These are phyloP conservation scores for Ectropis grisescens DNA, from an alignment of 1,140 invertebrate genomes.

Conservation along the genomic window DNA sequence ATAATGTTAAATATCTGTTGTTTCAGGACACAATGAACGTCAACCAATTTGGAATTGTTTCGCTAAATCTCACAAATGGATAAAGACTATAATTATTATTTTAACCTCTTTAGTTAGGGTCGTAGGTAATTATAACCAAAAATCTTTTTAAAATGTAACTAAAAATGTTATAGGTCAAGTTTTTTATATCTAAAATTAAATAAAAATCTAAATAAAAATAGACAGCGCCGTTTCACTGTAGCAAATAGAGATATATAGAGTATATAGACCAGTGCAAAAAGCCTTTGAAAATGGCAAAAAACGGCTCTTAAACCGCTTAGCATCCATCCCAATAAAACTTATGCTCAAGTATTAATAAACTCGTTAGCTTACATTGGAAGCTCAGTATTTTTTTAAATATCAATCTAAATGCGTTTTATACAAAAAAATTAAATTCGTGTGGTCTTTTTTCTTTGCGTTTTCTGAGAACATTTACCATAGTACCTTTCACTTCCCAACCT, in stretches of 20 bases:
- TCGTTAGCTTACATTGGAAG: too few relatives aligned
- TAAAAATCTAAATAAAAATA: slow-evolving; percentile 62
- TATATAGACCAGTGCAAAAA: not conserved
- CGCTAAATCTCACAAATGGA: slow-evolving; percentile 37
- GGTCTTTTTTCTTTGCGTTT: too few relatives aligned
- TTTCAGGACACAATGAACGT: slow-evolving; percentile 14
- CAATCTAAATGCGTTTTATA: too few relatives aligned
- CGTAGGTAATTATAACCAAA: slow-evolving; percentile 10
- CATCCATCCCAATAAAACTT: too few relatives aligned
- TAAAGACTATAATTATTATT: slow-evolving; percentile 39
- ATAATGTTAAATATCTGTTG: slow-evolving; percentile 3
- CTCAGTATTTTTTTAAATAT: too few relatives aligned
- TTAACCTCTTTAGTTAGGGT: slow-evolving; percentile 19
- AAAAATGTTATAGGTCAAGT: slow-evolving; percentile 41
- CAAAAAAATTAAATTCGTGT: too few relatives aligned
- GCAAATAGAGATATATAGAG: slow-evolving; percentile 1
- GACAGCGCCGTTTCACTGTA: slow-evolving; percentile 41
- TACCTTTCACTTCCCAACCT: too few relatives aligned
- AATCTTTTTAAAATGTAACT: slow-evolving; percentile 24
- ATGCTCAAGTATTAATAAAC: too few relatives aligned
- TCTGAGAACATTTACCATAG: too few relatives aligned
- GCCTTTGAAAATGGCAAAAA: too few relatives aligned
- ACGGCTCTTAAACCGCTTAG: too few relatives aligned
- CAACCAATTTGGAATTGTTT: slow-evolving; percentile 10
- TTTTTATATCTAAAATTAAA: slow-evolving; percentile 47